These are phyloP conservation scores for Dinomys branickii DNA, from an alignment of 2,113 vertebrate species.

Conservation along the genomic window DNA sequence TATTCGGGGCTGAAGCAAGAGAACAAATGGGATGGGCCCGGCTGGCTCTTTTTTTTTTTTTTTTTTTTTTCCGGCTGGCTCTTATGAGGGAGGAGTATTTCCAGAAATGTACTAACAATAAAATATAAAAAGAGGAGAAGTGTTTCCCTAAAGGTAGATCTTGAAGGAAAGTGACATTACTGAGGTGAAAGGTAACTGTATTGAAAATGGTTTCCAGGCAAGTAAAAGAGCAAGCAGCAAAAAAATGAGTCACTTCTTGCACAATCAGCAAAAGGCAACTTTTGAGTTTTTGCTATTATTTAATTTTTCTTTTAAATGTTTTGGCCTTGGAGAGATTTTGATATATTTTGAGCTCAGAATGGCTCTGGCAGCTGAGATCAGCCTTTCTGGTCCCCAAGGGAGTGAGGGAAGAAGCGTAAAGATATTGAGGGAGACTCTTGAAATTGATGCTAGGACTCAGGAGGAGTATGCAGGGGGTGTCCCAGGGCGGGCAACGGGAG, in stretches of 20 bases:
- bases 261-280: background rate
- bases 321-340: slow-evolving; percentile 14
- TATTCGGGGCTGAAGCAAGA: background rate
- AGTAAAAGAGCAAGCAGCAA: background rate
- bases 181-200: background rate
- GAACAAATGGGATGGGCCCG: background rate
- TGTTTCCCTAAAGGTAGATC: background rate
- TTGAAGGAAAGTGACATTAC: background rate
- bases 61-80: background rate
- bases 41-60: background rate
- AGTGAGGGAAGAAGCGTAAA: background rate
- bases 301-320: background rate
- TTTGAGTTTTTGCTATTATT: background rate
- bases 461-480: background rate
- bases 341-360: background rate
- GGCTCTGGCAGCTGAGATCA: background rate
- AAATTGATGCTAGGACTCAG: background rate
- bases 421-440: background rate
- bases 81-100: background rate
- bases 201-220: slow-evolving; percentile 8
- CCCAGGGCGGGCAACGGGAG: background rate
- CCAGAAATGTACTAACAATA: background rate
- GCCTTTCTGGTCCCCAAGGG: background rate
- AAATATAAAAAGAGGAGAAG: background rate
- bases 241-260: background rate